Conservation (phyloP, 2,888 invertebrate genomes). For the Suillia variegata region DNA sequence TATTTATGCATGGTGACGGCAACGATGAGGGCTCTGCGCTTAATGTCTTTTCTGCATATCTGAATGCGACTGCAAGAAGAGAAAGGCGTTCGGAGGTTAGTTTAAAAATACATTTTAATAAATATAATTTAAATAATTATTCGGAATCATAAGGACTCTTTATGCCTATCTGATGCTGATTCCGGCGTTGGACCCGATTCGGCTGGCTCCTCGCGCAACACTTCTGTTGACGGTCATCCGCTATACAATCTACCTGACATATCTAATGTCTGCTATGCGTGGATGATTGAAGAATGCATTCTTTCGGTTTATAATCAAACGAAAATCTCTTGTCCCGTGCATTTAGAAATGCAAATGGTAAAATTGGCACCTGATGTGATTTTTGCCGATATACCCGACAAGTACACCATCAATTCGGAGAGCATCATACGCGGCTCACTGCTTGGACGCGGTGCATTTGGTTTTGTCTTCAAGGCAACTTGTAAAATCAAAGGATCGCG, state of each 20-base stretch:
- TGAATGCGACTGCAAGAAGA: constrained; percentile 49
- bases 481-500: constrained; percentile 68
- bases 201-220: constrained; percentile 78
- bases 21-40: constrained; percentile 45
- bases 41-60: constrained; percentile 53
- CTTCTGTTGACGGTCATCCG: constrained; percentile 80
- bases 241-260: constrained; percentile 58
- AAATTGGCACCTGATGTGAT: constrained; percentile 94
- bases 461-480: constrained; percentile 88
- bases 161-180: constrained; percentile 78
- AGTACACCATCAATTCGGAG: constrained; percentile 80
- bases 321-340: constrained; percentile 76
- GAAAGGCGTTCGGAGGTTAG: constrained; percentile 46
- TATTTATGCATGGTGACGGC: constrained; percentile 42
- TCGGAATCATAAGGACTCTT: constrained; percentile 69
- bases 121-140: neutral
- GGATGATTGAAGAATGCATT: constrained; percentile 97
- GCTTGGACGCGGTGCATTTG: constrained; percentile 96
- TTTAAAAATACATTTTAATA: neutral
- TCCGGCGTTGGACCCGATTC: constrained; percentile 87
- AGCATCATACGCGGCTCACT: constrained; percentile 77
- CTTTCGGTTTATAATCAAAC: constrained; percentile 79
- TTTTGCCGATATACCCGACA: constrained; percentile 85
- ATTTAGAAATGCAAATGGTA: constrained; percentile 75
- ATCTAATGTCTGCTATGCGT: constrained; percentile 69